These are phyloP conservation scores for Heliocidaris tuberculata DNA, from an alignment of 35 echinoderm and acorn worm species.

Conservation along the genomic window DNA sequence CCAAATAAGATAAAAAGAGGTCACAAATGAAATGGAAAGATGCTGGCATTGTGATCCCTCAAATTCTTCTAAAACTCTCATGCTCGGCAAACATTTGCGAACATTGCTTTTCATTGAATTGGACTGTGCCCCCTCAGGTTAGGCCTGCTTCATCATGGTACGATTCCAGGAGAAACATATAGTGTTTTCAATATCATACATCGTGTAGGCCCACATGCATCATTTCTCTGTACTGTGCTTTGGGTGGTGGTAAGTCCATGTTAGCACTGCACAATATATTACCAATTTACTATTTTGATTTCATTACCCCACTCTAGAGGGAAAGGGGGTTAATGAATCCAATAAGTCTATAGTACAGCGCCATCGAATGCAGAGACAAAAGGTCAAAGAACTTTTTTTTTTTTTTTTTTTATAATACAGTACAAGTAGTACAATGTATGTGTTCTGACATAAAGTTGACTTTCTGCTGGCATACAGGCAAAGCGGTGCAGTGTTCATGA, in stretches of 20 bases:
- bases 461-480: background rate
- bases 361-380: background rate
- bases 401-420: background rate
- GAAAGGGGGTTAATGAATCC: constrained; percentile 16
- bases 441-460: background rate
- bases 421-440: background rate
- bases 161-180: background rate
- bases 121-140: background rate
- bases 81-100: background rate
- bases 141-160: background rate
- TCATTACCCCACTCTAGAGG: background rate
- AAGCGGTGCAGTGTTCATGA: background rate
- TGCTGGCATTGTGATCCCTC: background rate
- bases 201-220: background rate
- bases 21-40: background rate
- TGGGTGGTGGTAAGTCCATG: background rate
- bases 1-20: background rate
- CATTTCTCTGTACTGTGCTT: background rate
- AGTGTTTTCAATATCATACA: background rate
- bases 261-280: constrained; percentile 18
- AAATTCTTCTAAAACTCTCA: background rate
- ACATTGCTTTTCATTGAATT: background rate
- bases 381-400: constrained; percentile 4
- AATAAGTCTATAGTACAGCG: constrained; percentile 11
- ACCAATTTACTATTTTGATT: constrained; percentile 19